A percentile compares a stretch with the other conserved stretches of the same genome.
Evolutionary conservation across 2,113 vertebrate genomes (phyloP).

Genomic region (Scartelaos histophorus): DNA sequence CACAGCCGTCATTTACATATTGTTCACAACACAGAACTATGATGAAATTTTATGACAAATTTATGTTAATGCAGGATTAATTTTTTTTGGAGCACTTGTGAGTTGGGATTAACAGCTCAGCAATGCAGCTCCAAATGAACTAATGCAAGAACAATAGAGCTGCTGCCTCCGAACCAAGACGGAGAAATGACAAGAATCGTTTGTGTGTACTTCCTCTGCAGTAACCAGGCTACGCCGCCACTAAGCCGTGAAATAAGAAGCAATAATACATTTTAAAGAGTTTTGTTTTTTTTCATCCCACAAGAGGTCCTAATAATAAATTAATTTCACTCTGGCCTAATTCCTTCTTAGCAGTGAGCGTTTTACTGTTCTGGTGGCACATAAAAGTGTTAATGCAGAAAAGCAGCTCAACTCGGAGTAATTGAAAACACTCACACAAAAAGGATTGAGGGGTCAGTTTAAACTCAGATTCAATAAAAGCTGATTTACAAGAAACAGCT

Average conservation of each 20-base stretch:
- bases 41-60: conserved; percentile 57
- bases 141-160: conserved; percentile 66
- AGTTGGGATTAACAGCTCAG: conserved; percentile 64
- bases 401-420: conserved; percentile 42
- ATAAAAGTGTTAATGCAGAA: conserved; percentile 61
- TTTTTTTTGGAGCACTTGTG: conserved; percentile 57
- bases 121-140: conserved; percentile 51
- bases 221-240: conserved; percentile 60
- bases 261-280: conserved; percentile 60
- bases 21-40: conserved; percentile 26
- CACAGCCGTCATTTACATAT: neutral
- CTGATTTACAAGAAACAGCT: conserved; percentile 45
- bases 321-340: conserved; percentile 62
- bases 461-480: conserved; percentile 59
- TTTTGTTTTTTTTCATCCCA: conserved; percentile 16
- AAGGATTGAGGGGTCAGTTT: conserved; percentile 48
- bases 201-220: conserved; percentile 42
- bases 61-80: conserved; percentile 66
- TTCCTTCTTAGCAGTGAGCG: conserved; percentile 48
- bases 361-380: conserved; percentile 53
- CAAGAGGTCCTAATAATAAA: conserved; percentile 55
- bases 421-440: conserved; percentile 66
- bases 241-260: conserved; percentile 65
- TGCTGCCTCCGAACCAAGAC: conserved; percentile 51
- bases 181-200: conserved; percentile 61